phyloP scores from a whole-genome alignment of 2,797 vertebrate genomes.

The Rhabdophis nuchalis region DNA sequence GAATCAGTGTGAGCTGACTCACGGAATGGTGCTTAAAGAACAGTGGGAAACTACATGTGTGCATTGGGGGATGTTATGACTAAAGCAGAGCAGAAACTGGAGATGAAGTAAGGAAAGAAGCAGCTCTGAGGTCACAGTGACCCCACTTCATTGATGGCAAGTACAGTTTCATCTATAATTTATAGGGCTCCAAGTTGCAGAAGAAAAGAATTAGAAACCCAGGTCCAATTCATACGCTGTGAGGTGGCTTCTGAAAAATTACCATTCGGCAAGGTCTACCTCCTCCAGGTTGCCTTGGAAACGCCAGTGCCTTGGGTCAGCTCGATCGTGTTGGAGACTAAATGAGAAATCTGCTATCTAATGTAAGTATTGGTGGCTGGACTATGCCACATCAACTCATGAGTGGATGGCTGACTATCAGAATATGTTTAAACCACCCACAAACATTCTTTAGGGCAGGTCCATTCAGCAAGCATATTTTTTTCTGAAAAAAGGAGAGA shows the following conservation, averaged over 20 bases:
- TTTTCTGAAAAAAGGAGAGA: not conserved
- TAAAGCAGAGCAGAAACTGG: slow-evolving; percentile 46
- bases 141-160: not conserved
- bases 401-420: not conserved
- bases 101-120: slow-evolving; percentile 48
- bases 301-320: not conserved
- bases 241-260: not conserved
- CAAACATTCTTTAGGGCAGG: not conserved
- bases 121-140: slow-evolving; percentile 41
- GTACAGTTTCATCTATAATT: not conserved
- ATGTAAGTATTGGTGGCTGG: not conserved
- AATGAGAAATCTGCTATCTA: not conserved
- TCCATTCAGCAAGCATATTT: not conserved
- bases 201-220: not conserved
- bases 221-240: not conserved
- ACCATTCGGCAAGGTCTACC: not conserved
- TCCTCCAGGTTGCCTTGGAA: not conserved
- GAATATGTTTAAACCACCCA: not conserved
- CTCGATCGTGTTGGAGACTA: not conserved
- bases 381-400: not conserved
- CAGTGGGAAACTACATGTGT: slow-evolving; percentile 40
- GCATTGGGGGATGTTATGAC: slow-evolving; percentile 22
- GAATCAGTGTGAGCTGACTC: slow-evolving; percentile 50
- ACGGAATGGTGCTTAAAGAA: slow-evolving; percentile 45
- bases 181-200: not conserved